Evolutionary conservation across 2,113 vertebrate genomes (phyloP), one percentile per base, ranked within the genome.

Genomic region (Melierax canorus): DNA sequence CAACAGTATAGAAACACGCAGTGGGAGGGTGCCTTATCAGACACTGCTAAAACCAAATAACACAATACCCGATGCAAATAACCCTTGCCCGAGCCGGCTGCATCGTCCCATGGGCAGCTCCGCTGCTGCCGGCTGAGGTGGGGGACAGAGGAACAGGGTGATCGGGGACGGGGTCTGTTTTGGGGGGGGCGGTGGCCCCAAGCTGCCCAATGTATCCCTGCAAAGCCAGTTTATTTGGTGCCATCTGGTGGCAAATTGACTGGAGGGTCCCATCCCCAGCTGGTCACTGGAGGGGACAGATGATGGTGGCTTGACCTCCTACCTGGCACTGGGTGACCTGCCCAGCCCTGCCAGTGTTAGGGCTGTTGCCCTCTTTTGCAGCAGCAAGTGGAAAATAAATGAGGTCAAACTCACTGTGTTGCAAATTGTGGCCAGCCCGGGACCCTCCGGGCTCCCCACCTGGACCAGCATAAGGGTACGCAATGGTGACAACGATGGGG

Each of bases 271-370:
- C 1, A 0, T 66, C 34, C 51, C 45, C 51, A 34, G 30, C 34
- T 27, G 29, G 59, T 46, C 1, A 2, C 41, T 30, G 24, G 55
- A 34, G 13, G 41, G 36, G 68, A 20, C 32, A 36, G 59, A 11
- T 0, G 0, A 2, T 4, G 32, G 41, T 30, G 82, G 32, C 41
- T 29, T 26, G 41, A 19, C 2, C 7, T 11, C 34, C 63, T n/a
- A 11, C 64, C 68, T 23, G 34, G 15, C 0, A 3, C 10, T 12
- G 27, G 38, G 43, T 30, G 9, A 58, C 59, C 69, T 48, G 58
- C 53, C 74, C 79, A 30, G 45, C 62, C 78, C 58, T 10, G 68
- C 64, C 0, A 10, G 14, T 6, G 5, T 4, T 4, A n/a, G 80
- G 36, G 15, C 5, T 24, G 7, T 8, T 30, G 71, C 10, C 15